Base-by-base conservation (phyloP, 2,888 invertebrate species). In the Drosophila emarginata region DNA sequence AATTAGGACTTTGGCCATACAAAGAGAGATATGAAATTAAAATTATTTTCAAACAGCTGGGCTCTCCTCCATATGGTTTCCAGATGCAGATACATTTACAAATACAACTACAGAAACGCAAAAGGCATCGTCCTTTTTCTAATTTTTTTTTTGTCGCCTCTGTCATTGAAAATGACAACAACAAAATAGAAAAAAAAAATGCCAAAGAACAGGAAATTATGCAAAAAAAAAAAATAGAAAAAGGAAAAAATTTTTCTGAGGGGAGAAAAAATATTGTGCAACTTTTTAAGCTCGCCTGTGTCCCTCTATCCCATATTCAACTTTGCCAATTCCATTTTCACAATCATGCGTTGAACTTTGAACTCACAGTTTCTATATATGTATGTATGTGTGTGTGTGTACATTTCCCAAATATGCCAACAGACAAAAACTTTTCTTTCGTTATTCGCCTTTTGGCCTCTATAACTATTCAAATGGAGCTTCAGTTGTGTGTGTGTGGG, bases 241-340 rank as follows among this genome's bases (percentile, higher is more conserved):
- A 23, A 21, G 15, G 36, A 37, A 56, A 32, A 32, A 32, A 9
- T 32, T 32, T 32, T 32, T 9, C 2, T 9, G 32, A 32, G 32
- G 52, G 37, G 12, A 26, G 53, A 32, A 39, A 50, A 57, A 26
- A 54, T 37, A 69, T 50, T 39, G 28, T 87, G 72, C 67, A 75
- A 87, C 85, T 87, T 84, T 80, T 52, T 63, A 70, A 79, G 85
- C 74, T 71, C 85, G 40, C 32, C 40, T 5, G n/a, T n/a, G n/a
- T 14, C 58, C 58, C 39, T 26, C 39, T 32, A n/a, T 14, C 36
- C 58, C 18, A 40, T 59, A 37, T 21, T 67, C 82, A 89, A 89
- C 89, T 88, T 89, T 89, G 79, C 75, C 89, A 85, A 89, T 87
- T 89, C 88, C 84, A 86, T 89, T 87, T 87, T 87, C 88, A 88